phyloP scores from a whole-genome alignment of 2,888 invertebrate species.

The Chalcosyrphus nemorum region DNA sequence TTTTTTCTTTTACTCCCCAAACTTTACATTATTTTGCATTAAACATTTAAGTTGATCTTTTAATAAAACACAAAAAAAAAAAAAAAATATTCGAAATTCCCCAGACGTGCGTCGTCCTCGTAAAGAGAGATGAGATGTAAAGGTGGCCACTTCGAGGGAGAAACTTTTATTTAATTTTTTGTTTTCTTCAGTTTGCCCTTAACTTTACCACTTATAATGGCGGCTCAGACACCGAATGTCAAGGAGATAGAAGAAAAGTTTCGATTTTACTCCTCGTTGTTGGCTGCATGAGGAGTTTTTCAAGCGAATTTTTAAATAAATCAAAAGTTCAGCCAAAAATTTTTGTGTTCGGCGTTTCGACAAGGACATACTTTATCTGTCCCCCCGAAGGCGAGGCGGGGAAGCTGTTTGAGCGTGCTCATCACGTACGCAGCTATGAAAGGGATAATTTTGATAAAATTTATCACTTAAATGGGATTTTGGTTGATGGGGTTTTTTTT shows the following conservation, averaged over 20 bases:
- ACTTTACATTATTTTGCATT: conserved; percentile 22
- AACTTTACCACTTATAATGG: conserved; percentile 44
- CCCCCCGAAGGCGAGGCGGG: neutral
- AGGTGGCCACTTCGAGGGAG: conserved; percentile 48
- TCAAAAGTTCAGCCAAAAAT: conserved; percentile 37
- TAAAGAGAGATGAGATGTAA: conserved; percentile 18
- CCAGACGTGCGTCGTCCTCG: conserved; percentile 8
- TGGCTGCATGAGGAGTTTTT: conserved; percentile 15
- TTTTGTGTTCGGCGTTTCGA: neutral
- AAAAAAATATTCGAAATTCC: neutral
- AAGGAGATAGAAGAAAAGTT: conserved; percentile 3
- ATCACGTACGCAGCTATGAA: conserved; percentile 33
- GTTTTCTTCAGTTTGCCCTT: neutral
- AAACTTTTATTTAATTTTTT: conserved; percentile 44
- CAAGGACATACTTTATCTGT: conserved; percentile 12
- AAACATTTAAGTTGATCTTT: conserved; percentile 46
- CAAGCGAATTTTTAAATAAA: conserved; percentile 48
- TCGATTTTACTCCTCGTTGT: neutral
- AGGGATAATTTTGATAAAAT: conserved; percentile 30
- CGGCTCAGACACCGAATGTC: conserved; percentile 48
- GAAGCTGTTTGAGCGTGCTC: neutral
- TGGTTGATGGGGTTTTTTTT: conserved; percentile 12
- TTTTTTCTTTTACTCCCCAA: conserved; percentile 2
- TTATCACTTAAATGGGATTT: conserved; percentile 55
- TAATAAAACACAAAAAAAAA: too few relatives aligned